phyloP scores from a whole-genome alignment of 2,888 invertebrate species.

The Melinaea menophilus region DNA sequence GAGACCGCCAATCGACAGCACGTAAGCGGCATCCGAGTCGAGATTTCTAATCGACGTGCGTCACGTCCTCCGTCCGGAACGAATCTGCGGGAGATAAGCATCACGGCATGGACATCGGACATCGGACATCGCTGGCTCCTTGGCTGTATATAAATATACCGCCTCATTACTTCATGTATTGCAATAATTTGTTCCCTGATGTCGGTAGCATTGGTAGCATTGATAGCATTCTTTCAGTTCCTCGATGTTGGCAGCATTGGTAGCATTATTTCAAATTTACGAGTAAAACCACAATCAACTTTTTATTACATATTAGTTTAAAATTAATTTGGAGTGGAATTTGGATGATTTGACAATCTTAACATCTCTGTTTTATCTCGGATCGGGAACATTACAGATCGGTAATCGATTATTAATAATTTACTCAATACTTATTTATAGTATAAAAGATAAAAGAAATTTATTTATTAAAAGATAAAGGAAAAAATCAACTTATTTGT shows the following conservation, averaged over 20 bases:
- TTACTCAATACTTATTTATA: neutral
- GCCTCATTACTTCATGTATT: neutral
- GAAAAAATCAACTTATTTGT: neutral
- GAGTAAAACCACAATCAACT: too few species aligned
- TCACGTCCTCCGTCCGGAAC: slow-evolving; percentile 61
- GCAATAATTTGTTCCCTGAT: neutral
- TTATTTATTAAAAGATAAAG: neutral
- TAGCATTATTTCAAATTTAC: too few species aligned
- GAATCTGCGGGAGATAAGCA: slow-evolving; percentile 59
- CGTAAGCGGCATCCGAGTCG: slow-evolving; percentile 51
- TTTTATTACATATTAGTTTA: too few species aligned
- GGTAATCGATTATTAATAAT: too few species aligned
- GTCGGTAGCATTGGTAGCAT: too few species aligned
- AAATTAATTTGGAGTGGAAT: too few species aligned
- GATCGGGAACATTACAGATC: slow-evolving; percentile 35
- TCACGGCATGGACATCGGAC: slow-evolving; percentile 45
- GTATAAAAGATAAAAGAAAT: slow-evolving; percentile 8
- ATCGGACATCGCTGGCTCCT: slow-evolving; percentile 34
- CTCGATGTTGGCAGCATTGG: too few species aligned
- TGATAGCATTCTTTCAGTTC: too few species aligned
- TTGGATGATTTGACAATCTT: slow-evolving; percentile 54
- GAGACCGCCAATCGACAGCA: slow-evolving; percentile 46
- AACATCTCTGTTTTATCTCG: slow-evolving; percentile 36
- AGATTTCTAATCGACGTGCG: slow-evolving; percentile 64
- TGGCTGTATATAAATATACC: slow-evolving; percentile 29